Base-by-base conservation (phyloP, 1,140 invertebrate genomes). In the Drosophila parabipectinata region DNA sequence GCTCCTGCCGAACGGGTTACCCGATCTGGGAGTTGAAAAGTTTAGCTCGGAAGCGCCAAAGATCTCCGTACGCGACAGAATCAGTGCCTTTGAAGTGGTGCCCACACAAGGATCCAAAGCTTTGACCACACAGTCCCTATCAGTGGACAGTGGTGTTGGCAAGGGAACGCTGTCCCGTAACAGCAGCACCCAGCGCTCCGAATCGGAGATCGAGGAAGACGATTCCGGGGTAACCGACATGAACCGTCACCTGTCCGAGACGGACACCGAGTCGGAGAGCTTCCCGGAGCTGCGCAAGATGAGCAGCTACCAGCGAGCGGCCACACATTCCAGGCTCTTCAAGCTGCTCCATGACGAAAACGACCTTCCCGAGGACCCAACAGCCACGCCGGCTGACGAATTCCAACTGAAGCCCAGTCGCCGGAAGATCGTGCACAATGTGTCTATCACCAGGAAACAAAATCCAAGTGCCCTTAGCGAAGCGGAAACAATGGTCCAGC, bases 151-250 rank as follows among this genome's bases (percentile, higher is more conserved):
- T 47, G 83, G 74, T 1, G 75, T 79, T 10, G 84, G 79, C 32
- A 88, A 88, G 52, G 84, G 85, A 4, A 69, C 92, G 1, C 63
- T 92, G 0, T 91, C 90, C 2, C 78, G 90, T 3, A 91, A 91
- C 32, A 91, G 90, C 53, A 91, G 80, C 45, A 85, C 92, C 0
- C 91, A 92, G 34, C 91, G 92, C 37, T 93, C 93, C 1, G 90
- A 92, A 34, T 93, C 94, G 1, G 93, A 94, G 67, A 94, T 93
- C 34, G 94, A 95, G 50, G 95, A 96, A 72, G 94, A 95, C 47
- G 95, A 96, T 81, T 96, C 95, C 7, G 95, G 95, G 9, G 95
- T 96, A 0, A 95, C 95, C 2, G 95, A 96, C 79, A 93, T 95
- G 82, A 95, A 95, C 69, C 92, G 94, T 37, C 94, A 95, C 60